phyloP scores from a whole-genome alignment of 2,797 vertebrate genomes.

The Gambelia wislizenii region DNA sequence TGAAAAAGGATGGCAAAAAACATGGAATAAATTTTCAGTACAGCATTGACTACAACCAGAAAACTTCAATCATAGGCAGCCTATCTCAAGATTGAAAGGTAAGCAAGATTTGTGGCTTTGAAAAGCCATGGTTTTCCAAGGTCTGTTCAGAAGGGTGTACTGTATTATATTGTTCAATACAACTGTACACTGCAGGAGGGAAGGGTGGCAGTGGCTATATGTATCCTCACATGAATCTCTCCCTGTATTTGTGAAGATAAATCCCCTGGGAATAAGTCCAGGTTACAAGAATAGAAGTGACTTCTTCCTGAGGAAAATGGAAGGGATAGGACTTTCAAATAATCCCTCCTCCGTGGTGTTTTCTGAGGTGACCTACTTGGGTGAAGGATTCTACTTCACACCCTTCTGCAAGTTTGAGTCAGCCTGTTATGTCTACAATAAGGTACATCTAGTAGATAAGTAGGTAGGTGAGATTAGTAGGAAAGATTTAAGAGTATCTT shows the following conservation, averaged over 20 bases:
- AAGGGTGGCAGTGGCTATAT: not conserved
- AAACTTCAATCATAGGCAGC: not conserved
- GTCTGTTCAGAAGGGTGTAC: not conserved
- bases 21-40: too few relatives aligned
- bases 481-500: not conserved
- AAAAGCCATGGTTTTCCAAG: conserved; percentile 12
- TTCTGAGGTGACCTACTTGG: not conserved
- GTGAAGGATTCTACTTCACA: not conserved
- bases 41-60: too few relatives aligned
- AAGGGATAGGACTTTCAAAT: not conserved
- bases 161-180: too few relatives aligned
- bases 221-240: not conserved
- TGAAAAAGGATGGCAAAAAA: too few relatives aligned
- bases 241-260: not conserved
- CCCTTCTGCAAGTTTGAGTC: not conserved
- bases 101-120: conserved; percentile 52
- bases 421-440: not conserved
- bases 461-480: not conserved
- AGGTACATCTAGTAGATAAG: not conserved
- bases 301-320: not conserved
- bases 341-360: not conserved
- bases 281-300: not conserved
- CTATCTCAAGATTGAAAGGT: conserved; percentile 24
- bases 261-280: not conserved
- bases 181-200: not conserved